Conservation (phyloP, 2,113 vertebrate species). For the Excalfactoria chinensis region DNA sequence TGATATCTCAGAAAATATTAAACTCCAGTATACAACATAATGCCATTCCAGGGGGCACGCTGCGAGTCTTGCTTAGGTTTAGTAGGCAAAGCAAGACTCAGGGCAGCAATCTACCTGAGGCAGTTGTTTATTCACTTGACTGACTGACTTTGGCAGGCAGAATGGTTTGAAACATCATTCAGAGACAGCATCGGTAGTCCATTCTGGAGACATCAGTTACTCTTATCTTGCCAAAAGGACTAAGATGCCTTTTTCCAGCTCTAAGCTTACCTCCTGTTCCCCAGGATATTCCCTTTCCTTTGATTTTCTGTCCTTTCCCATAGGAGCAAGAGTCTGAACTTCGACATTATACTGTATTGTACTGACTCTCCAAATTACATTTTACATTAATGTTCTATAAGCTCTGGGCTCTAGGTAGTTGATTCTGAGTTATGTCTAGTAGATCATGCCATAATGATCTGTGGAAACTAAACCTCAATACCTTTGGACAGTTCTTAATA, state of each 20-base stretch:
- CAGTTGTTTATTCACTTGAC: background rate
- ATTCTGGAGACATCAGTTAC: background rate
- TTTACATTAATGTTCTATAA: background rate
- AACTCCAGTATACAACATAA: background rate
- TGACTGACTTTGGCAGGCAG: background rate
- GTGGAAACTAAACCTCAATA: background rate
- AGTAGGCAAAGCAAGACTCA: background rate
- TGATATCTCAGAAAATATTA: slow-evolving; percentile 22
- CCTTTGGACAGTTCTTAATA: background rate
- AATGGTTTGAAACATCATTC: background rate
- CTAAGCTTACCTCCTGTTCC: background rate
- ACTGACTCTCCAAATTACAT: background rate
- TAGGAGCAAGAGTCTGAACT: background rate
- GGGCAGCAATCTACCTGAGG: background rate
- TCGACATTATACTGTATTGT: background rate
- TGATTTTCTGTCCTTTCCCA: background rate
- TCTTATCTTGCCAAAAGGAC: background rate
- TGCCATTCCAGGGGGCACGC: background rate
- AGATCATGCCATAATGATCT: background rate
- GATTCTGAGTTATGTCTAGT: background rate
- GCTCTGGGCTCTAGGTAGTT: background rate
- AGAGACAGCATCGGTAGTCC: background rate
- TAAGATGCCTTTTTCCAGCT: background rate
- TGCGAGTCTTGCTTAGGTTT: background rate
- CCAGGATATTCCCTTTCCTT: background rate